A percentile compares a stretch with the other conserved stretches of the same genome.
These are phyloP conservation scores for Hermetia illucens DNA, from an alignment of 1,140 invertebrate species.

Conservation along the genomic window DNA sequence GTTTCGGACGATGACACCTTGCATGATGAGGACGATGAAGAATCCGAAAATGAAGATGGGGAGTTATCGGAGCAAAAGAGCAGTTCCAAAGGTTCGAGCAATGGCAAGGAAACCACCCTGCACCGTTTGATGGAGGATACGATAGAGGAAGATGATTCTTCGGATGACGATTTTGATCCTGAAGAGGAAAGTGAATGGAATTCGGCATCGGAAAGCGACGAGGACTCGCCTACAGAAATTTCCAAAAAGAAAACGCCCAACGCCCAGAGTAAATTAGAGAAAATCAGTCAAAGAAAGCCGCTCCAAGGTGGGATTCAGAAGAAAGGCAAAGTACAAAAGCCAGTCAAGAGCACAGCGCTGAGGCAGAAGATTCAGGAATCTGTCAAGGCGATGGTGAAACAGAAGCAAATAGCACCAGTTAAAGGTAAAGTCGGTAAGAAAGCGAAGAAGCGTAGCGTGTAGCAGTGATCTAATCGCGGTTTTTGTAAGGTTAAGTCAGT, in stretches of 20 bases:
- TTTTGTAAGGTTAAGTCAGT: too few species aligned
- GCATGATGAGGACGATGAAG: constrained; percentile 18
- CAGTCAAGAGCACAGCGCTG: too few species aligned
- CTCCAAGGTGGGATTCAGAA: constrained; percentile 18
- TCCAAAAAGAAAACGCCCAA: constrained; percentile 7
- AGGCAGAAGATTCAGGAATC: too few species aligned
- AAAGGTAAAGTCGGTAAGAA: too few species aligned
- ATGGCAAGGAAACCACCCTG: not conserved
- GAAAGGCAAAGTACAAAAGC: constrained; percentile 13
- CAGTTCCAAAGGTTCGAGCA: not conserved
- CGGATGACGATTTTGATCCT: constrained; percentile 21
- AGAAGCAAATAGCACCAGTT: too few species aligned
- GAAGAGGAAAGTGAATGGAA: constrained; percentile 8
- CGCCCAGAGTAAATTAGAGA: constrained; percentile 1
- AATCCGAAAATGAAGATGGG: constrained; percentile 7
- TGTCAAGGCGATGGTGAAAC: too few species aligned
- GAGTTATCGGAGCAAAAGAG: constrained; percentile 8
- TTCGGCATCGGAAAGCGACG: constrained; percentile 1
- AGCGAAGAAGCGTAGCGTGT: too few species aligned
- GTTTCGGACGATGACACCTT: constrained; percentile 13
- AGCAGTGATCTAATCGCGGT: too few species aligned
- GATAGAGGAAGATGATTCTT: constrained; percentile 18
- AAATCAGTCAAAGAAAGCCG: constrained; percentile 20
- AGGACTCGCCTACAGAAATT: constrained; percentile 4
- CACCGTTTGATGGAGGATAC: constrained; percentile 16